These are phyloP conservation scores for Leptosomus discolor DNA, from an alignment of 2,113 vertebrate species.

Conservation along the genomic window DNA sequence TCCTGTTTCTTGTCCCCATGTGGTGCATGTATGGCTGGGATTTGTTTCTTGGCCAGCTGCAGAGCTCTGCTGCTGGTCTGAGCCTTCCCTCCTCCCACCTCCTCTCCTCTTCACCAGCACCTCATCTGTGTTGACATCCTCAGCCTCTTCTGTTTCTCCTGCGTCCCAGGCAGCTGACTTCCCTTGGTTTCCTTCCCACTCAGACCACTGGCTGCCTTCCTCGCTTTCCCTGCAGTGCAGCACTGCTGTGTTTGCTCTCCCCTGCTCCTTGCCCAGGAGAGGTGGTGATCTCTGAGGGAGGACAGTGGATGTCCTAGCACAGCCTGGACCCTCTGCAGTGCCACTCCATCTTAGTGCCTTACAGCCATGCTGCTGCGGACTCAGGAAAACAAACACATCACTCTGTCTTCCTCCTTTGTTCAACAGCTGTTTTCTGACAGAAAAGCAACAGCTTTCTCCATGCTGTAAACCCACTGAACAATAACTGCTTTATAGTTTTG, in stretches of 20 bases:
- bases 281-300: not conserved
- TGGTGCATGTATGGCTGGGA: not conserved
- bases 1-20: not conserved
- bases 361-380: not conserved
- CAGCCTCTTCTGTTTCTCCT: not conserved
- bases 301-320: not conserved
- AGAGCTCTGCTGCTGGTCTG: not conserved
- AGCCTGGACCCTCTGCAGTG: not conserved
- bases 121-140: not conserved
- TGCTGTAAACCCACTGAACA: not conserved
- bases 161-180: not conserved
- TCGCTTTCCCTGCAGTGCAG: not conserved
- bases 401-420: not conserved
- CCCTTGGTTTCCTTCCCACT: not conserved
- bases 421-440: not conserved
- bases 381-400: not conserved
- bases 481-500: not conserved
- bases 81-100: not conserved
- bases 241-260: not conserved
- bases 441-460: not conserved
- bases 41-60: not conserved
- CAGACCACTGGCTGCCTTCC: not conserved
- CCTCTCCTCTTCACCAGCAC: not conserved
- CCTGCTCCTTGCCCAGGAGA: not conserved
- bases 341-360: not conserved